These are phyloP conservation scores for Macrobrachium rosenbergii DNA, from an alignment of 1,140 invertebrate genomes.

Conservation along the genomic window DNA sequence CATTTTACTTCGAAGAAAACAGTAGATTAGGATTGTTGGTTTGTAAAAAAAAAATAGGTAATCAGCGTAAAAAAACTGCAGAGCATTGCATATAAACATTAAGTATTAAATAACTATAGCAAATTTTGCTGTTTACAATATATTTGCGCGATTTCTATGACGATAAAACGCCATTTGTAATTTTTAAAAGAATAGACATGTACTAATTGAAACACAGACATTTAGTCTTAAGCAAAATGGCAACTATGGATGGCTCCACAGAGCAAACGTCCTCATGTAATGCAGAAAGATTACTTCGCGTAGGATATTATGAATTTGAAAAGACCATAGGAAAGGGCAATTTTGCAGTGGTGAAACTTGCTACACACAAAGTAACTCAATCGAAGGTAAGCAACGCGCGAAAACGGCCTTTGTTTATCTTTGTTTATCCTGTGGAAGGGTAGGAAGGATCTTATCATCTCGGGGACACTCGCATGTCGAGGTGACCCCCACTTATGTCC, in stretches of 20 bases:
- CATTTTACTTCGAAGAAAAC: too few species aligned
- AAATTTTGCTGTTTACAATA: too few species aligned
- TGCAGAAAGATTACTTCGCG: conserved; percentile 62
- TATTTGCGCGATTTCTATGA: too few species aligned
- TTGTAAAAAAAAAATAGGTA: too few species aligned
- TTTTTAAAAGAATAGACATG: conserved; percentile 54
- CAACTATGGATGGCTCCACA: conserved; percentile 61
- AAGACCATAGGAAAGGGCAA: conserved; percentile 91
- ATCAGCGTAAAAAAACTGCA: too few species aligned
- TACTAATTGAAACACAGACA: neutral
- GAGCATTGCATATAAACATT: neutral
- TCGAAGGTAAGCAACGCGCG: conserved; percentile 85
- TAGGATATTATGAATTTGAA: conserved; percentile 66
- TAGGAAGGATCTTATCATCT: conserved; percentile 28
- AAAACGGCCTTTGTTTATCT: conserved; percentile 50
- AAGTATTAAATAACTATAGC: too few species aligned
- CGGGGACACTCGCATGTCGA: too few species aligned
- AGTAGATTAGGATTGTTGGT: too few species aligned
- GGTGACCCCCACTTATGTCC: too few species aligned
- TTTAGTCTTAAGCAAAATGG: conserved; percentile 62
- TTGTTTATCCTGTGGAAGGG: conserved; percentile 5
- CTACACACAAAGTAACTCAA: conserved; percentile 97
- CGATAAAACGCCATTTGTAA: conserved; percentile 19
- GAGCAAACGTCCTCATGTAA: conserved; percentile 62
- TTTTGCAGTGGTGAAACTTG: conserved; percentile 98